Conservation (phyloP, 1,140 invertebrate species). For the Brachionus koreanus region DNA sequence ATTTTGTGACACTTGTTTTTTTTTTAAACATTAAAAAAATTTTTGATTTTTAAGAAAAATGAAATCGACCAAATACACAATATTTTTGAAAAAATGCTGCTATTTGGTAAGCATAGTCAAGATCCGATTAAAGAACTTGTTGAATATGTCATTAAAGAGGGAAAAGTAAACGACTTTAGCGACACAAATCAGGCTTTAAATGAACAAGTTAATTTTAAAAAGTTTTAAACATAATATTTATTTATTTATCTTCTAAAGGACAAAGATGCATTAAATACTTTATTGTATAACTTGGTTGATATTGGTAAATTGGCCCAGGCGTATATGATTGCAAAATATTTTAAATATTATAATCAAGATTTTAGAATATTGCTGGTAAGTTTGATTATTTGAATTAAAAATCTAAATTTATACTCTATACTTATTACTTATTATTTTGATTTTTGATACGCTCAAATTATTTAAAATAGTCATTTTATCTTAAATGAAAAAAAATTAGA, state of each 20-base stretch:
- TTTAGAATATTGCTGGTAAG: slow-evolving; percentile 35
- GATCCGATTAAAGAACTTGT: slow-evolving; percentile 40
- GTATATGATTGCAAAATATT: slow-evolving; percentile 41
- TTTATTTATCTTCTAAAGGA: not conserved
- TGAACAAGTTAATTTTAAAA: slow-evolving; percentile 8
- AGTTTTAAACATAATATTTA: not conserved
- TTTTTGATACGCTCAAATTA: no score
- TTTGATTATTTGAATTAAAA: not conserved
- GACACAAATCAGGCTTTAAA: not conserved
- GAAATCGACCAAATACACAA: not conserved
- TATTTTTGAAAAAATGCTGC: slow-evolving; percentile 38
- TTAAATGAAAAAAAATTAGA: no score
- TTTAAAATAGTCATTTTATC: no score
- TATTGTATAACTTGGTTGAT: slow-evolving; percentile 36
- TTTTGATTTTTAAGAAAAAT: not conserved
- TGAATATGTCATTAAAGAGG: slow-evolving; percentile 17
- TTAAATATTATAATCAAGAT: slow-evolving; percentile 41
- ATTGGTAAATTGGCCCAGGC: slow-evolving; percentile 33
- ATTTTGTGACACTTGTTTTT: no score
- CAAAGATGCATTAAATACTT: slow-evolving; percentile 34
- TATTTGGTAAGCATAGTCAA: not conserved
- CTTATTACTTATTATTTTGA: no score
- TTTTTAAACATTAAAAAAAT: no score
- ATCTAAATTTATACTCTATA: no score
- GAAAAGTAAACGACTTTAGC: slow-evolving; percentile 29